Evolutionary conservation across 1,140 invertebrate genomes (phyloP).

Genomic region (Calliopsis andreniformis): DNA sequence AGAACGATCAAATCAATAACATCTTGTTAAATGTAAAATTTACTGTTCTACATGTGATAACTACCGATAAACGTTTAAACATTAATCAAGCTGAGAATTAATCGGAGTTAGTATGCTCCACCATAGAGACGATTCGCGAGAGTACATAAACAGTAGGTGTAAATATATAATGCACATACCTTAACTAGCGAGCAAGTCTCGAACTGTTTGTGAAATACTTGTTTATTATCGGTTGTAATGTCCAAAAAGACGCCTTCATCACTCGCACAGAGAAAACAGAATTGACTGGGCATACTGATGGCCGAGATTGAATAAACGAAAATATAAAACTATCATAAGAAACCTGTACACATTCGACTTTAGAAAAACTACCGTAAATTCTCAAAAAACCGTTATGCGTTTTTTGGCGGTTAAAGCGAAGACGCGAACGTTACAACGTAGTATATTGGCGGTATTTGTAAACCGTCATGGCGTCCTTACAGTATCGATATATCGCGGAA

Average conservation of each 20-base stretch:
- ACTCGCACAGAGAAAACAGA: constrained; percentile 76
- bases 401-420: neutral
- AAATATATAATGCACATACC: constrained; percentile 56
- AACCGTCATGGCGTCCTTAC: constrained; percentile 25
- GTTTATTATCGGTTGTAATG: constrained; percentile 57
- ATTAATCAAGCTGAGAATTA: neutral
- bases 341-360: neutral
- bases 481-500: constrained; percentile 15
- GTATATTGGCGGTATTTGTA: constrained; percentile 48
- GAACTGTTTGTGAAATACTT: constrained; percentile 61
- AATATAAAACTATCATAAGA: neutral
- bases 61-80: constrained; percentile 17
- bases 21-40: neutral
- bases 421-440: constrained; percentile 3
- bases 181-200: constrained; percentile 70
- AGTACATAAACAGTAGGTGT: too few relatives aligned
- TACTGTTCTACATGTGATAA: constrained; percentile 4
- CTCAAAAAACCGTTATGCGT: neutral
- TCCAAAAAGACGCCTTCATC: constrained; percentile 77
- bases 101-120: neutral
- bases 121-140: too few relatives aligned
- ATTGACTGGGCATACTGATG: constrained; percentile 66
- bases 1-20: neutral
- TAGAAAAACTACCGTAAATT: neutral
- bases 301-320: neutral